Evolutionary conservation across 1,140 invertebrate genomes (phyloP).

Genomic region (Macrotrachela quadricornifera): DNA sequence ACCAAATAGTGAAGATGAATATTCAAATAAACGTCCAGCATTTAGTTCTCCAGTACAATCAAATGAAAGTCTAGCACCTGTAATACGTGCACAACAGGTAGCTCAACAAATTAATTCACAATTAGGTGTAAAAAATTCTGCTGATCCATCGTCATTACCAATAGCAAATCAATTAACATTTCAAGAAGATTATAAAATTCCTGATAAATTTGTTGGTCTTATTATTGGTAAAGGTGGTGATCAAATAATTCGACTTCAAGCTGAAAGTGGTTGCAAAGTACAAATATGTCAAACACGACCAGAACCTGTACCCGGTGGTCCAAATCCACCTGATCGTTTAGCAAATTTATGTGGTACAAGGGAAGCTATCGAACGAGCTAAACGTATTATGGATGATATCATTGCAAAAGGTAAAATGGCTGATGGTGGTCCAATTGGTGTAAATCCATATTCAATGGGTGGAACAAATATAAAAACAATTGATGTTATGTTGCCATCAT

Average conservation of each 20-base stretch:
- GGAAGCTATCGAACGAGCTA: slow-evolving; percentile 48
- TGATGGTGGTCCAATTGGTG: slow-evolving; percentile 9
- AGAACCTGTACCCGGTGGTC: slow-evolving; percentile 44
- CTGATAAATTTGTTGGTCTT: slow-evolving; percentile 5
- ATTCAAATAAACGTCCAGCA: too few relatives aligned
- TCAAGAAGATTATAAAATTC: slow-evolving; percentile 4
- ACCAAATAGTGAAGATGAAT: too few relatives aligned
- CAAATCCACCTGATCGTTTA: slow-evolving; percentile 55
- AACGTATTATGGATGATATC: slow-evolving; percentile 44
- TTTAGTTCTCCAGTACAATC: too few relatives aligned
- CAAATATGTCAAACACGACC: slow-evolving; percentile 49
- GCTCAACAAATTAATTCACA: too few relatives aligned
- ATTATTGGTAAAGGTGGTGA: slow-evolving; percentile 69
- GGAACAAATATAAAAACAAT: slow-evolving; percentile 32
- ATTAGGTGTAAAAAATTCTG: too few relatives aligned
- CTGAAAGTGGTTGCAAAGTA: slow-evolving; percentile 84
- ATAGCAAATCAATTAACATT: too few relatives aligned
- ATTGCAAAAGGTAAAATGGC: slow-evolving; percentile 19
- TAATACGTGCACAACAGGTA: too few relatives aligned
- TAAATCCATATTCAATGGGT: slow-evolving; percentile 21
- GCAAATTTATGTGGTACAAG: slow-evolving; percentile 71
- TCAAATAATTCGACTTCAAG: slow-evolving; percentile 77
- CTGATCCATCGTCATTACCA: too few relatives aligned
- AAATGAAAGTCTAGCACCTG: too few relatives aligned
- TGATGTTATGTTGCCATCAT: slow-evolving; percentile 85